phyloP scores from a whole-genome alignment of 2,113 vertebrate genomes.

The Dendropsophus ebraccatus region DNA sequence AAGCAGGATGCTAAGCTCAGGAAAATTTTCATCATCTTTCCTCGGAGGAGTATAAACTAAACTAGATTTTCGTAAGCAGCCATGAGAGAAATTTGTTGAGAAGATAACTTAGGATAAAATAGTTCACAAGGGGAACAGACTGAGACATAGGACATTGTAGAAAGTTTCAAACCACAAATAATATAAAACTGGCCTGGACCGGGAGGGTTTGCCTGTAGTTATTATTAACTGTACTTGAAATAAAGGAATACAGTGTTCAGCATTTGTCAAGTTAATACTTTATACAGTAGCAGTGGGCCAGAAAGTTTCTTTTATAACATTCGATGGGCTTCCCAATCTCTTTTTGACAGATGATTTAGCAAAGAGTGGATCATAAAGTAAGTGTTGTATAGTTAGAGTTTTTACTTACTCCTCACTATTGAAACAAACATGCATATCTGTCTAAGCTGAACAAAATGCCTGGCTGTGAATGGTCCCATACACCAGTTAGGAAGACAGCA shows the following conservation, averaged over 20 bases:
- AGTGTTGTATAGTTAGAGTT: no score
- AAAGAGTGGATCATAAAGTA: no score
- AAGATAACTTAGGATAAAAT: not conserved
- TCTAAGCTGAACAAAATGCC: no score
- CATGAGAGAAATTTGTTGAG: not conserved
- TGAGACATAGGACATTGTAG: not conserved
- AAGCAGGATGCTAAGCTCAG: not conserved
- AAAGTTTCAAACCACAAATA: not conserved
- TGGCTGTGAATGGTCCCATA: no score
- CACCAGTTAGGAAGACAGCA: no score
- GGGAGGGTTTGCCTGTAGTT: not conserved
- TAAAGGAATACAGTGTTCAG: not conserved
- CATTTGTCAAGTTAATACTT: not conserved
- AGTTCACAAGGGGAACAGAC: not conserved
- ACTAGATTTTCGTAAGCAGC: not conserved
- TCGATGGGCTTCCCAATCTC: no score
- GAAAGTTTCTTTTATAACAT: not conserved
- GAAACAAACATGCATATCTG: no score
- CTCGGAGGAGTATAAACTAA: not conserved
- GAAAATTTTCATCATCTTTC: not conserved
- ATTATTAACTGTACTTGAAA: not conserved
- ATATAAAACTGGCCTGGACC: not conserved
- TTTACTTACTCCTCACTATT: no score
- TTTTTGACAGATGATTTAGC: no score
- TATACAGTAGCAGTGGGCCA: not conserved